Base-by-base conservation (phyloP, 2,113 vertebrate genomes). In the Lagenorhynchus albirostris region DNA sequence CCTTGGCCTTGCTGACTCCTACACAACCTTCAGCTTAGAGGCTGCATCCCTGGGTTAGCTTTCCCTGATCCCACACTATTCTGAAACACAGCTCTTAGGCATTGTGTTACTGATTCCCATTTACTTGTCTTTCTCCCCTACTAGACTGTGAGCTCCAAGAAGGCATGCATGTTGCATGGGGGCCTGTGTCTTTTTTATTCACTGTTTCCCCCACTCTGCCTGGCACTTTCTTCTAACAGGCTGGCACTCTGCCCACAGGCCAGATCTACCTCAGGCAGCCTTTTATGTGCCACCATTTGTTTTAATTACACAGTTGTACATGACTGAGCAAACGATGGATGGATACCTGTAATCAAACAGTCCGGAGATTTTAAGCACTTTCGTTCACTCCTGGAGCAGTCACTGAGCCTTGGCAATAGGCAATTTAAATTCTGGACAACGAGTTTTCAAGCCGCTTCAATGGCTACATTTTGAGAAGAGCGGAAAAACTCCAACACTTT, bases 301-400 rank as follows among this genome's bases (percentile, higher is more conserved):
- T 97, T 97, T 98, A 98, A 97, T 96, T 98, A 96, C 90, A 62
- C 79, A 60, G 96, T 84, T 84, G 80, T 92, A 91, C 94, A 84
- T 95, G 98, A 96, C 86, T 0, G 53, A 96, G 96, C 96, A 96
- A 97, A 96, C 0, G 89, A 67, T 0, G 2, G 38, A 73, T 0
- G 2, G 79, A 74, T 86, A 97, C 92, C 96, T 97, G 96, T 96
- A 92, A 98, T 98, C 97, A 97, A 97, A 96, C 94, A 97, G 96
- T 95, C 83, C 13, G 6, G 92, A 97, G 89, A 85, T 95, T 95
- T 94, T 94, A 95, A 97, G 86, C 60, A 95, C 96, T 81, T 95
- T 71, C 0, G 0, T 91, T 96, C 87, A 71, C 93, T 97, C 79
- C 87, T 60, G 47, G 82, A 87, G 84, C 68, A 73, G 82, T 95